A percentile compares a stretch with the other conserved stretches of the same genome.
phyloP scores from a whole-genome alignment of 2,797 vertebrate species.

The Scarus forsteni region DNA sequence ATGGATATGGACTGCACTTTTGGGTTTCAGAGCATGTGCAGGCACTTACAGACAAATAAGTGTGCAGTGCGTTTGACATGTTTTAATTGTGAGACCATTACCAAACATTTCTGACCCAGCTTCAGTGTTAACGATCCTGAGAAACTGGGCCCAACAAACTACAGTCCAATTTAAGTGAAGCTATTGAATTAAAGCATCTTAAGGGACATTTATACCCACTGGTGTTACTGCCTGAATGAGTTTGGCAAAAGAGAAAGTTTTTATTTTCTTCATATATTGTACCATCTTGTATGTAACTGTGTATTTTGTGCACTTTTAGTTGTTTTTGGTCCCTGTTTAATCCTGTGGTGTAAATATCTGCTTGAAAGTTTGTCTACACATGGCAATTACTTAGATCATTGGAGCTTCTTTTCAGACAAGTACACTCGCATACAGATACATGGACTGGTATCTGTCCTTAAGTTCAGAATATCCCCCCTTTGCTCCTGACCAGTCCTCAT shows the following conservation, averaged over 20 bases:
- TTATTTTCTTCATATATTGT: too few relatives aligned
- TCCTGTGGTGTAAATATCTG: slow-evolving; percentile 2
- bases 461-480: too few relatives aligned
- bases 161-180: slow-evolving; percentile 75
- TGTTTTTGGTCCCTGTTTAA: slow-evolving; percentile 46
- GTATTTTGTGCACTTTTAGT: slow-evolving; percentile 6
- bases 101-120: slow-evolving; percentile 40
- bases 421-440: slow-evolving; percentile 31
- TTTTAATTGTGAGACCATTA: slow-evolving; percentile 45
- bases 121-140: slow-evolving; percentile 58
- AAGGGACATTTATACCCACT: slow-evolving; percentile 64
- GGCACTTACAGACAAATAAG: not conserved
- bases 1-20: slow-evolving; percentile 9
- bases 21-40: slow-evolving; percentile 12
- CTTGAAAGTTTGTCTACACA: not conserved
- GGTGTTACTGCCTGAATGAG: slow-evolving; percentile 34
- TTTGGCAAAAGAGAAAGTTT: slow-evolving; percentile 29
- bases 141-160: slow-evolving; percentile 62
- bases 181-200: slow-evolving; percentile 73
- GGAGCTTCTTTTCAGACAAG: slow-evolving; percentile 54
- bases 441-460: slow-evolving; percentile 4
- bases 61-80: slow-evolving; percentile 9
- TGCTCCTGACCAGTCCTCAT: too few relatives aligned
- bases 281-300: not conserved
- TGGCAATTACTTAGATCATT: slow-evolving; percentile 70